A percentile compares a stretch with the other conserved stretches of the same genome.
Evolutionary conservation across 2,797 vertebrate species (phyloP).

Genomic region (Glyptemys insculpta): DNA sequence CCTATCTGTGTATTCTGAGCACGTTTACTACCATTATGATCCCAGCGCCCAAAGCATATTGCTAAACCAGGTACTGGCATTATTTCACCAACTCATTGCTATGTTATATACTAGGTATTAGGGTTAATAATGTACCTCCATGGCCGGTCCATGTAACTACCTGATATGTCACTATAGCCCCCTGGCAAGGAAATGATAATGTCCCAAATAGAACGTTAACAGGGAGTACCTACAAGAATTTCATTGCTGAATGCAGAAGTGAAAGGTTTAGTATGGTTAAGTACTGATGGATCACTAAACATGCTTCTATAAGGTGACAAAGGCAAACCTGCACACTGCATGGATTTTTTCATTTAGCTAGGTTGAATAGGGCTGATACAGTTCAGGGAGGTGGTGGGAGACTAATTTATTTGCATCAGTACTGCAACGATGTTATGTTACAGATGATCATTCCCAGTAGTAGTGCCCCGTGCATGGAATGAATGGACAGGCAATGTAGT

Average conservation of each 20-base stretch:
- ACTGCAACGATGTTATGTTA: not conserved
- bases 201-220: not conserved
- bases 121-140: not conserved
- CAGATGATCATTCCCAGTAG: not conserved
- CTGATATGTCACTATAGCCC: not conserved
- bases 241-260: not conserved
- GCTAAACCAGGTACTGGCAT: not conserved
- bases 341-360: not conserved
- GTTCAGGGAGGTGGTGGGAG: not conserved
- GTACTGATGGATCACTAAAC: not conserved
- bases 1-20: not conserved
- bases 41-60: not conserved
- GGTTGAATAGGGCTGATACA: fast-evolving
- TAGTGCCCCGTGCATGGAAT: not conserved
- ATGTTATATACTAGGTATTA: not conserved
- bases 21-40: not conserved
- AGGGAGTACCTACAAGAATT: not conserved
- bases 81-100: not conserved
- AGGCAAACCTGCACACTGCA: not conserved
- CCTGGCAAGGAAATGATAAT: not conserved
- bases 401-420: not conserved
- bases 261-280: not conserved
- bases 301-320: not conserved
- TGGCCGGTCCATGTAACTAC: not conserved
- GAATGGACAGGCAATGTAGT: not conserved